Evolutionary conservation across 2,113 vertebrate species (phyloP).

Genomic region (Beaufortia kweichowensis): DNA sequence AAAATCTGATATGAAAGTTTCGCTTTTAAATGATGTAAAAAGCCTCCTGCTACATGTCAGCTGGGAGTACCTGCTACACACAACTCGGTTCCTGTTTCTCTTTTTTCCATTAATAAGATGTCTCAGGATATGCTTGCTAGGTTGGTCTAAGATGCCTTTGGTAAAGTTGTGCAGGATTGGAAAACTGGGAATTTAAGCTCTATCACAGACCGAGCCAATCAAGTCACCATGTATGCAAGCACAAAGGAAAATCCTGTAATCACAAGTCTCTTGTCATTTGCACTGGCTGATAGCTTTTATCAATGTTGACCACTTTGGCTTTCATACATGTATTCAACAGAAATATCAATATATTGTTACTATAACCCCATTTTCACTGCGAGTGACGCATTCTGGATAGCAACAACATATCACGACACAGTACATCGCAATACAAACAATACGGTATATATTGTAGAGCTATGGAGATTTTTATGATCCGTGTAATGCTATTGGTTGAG

Average conservation of each 20-base stretch:
- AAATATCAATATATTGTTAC: constrained; percentile 38
- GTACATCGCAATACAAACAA: no score
- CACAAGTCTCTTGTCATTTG: constrained; percentile 62
- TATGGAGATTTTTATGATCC: no score
- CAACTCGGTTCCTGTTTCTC: constrained; percentile 11
- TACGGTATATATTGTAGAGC: no score
- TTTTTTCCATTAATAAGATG: constrained; percentile 56
- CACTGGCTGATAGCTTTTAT: constrained; percentile 65
- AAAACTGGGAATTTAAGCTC: constrained; percentile 24
- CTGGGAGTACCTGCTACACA: constrained; percentile 31
- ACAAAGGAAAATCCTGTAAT: constrained; percentile 53
- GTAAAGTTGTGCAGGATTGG: constrained; percentile 58
- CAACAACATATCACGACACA: no score
- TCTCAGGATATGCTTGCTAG: constrained; percentile 55
- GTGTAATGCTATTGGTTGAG: no score
- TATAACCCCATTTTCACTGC: no score
- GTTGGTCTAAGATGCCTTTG: constrained; percentile 57
- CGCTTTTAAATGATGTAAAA: constrained; percentile 46
- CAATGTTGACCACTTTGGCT: constrained; percentile 71
- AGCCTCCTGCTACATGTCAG: constrained; percentile 28
- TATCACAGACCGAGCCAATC: constrained; percentile 61
- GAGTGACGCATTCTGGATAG: no score
- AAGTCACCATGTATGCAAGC: constrained; percentile 49
- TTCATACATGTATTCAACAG: constrained; percentile 58
- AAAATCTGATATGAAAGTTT: constrained; percentile 45